These are phyloP conservation scores for Syngnathus scovelli DNA, from an alignment of 2,113 vertebrate species.

Conservation along the genomic window DNA sequence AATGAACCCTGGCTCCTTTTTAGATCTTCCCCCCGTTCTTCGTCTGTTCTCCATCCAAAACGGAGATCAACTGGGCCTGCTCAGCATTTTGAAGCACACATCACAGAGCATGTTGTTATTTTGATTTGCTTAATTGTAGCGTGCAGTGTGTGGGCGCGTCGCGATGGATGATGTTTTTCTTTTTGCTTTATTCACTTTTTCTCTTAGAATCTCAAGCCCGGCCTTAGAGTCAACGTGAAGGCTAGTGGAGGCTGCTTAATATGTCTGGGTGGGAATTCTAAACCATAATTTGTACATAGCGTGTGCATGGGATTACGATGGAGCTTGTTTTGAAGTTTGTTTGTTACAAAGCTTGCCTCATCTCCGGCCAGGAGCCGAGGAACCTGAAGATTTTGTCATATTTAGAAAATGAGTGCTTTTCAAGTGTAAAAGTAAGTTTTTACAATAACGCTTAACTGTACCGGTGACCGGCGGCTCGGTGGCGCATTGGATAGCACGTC, in stretches of 20 bases:
- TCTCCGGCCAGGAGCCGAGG: slow-evolving; percentile 42
- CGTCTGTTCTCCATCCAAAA: slow-evolving; percentile 6
- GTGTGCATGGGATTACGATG: slow-evolving; percentile 20
- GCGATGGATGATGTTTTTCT: slow-evolving; percentile 1
- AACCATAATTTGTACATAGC: neutral
- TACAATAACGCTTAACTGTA: neutral
- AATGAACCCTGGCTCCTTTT: slow-evolving; percentile 10
- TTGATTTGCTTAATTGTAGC: slow-evolving; percentile 13
- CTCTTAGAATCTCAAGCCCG: neutral
- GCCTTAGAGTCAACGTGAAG: neutral
- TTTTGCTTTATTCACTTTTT: neutral
- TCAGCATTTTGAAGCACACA: slow-evolving; percentile 4
- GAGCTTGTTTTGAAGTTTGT: slow-evolving; percentile 56
- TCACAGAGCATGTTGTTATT: slow-evolving; percentile 10
- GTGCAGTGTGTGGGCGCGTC: slow-evolving; percentile 8
- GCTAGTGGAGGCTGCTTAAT: slow-evolving; percentile 3
- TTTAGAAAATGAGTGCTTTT: neutral
- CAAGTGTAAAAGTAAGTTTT: neutral
- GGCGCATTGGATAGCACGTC: too few species aligned
- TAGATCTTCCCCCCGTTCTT: neutral
- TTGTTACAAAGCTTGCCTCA: slow-evolving; percentile 62
- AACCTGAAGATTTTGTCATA: slow-evolving; percentile 6
- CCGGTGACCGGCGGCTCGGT: too few species aligned
- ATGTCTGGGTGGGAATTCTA: neutral
- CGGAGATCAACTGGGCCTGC: slow-evolving; percentile 2